Conservation (phyloP, 2,797 vertebrate genomes). For the Danio jaintianensis region DNA sequence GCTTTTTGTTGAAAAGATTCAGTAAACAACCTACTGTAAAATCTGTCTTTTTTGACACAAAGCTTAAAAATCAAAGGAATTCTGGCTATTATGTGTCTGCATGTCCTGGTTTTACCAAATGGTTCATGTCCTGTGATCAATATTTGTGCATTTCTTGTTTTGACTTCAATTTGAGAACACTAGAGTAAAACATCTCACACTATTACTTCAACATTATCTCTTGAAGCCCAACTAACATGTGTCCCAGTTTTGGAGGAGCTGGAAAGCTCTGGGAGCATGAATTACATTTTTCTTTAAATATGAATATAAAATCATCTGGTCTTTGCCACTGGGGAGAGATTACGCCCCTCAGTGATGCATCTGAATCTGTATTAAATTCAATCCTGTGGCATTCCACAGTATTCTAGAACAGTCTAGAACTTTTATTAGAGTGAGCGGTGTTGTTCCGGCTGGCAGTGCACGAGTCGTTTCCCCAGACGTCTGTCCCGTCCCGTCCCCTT, state of each 20-base stretch:
- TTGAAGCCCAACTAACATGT: background rate
- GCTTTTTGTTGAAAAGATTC: too few relatives aligned
- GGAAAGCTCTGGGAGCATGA: background rate
- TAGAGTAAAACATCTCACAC: too few relatives aligned
- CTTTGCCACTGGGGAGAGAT: conserved; percentile 34
- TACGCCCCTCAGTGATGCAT: conserved; percentile 12
- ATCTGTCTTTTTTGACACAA: too few relatives aligned
- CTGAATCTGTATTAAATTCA: conserved; percentile 10
- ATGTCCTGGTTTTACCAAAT: too few relatives aligned
- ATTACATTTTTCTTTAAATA: background rate
- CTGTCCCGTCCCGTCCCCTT: conserved; percentile 5
- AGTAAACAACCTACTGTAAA: too few relatives aligned
- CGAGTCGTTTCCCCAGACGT: background rate
- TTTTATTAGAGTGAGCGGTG: background rate
- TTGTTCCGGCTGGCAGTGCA: conserved; percentile 10
- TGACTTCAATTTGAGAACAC: too few relatives aligned
- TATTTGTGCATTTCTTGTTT: too few relatives aligned
- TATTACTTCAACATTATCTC: background rate
- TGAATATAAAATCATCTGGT: background rate
- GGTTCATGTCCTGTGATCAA: too few relatives aligned
- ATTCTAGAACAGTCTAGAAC: conserved; percentile 26
- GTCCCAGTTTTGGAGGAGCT: conserved; percentile 14
- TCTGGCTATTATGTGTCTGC: too few relatives aligned
- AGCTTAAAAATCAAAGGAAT: too few relatives aligned
- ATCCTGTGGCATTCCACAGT: background rate